Base-by-base conservation (phyloP, 2,888 invertebrate species). In the Ochropacha duplaris region DNA sequence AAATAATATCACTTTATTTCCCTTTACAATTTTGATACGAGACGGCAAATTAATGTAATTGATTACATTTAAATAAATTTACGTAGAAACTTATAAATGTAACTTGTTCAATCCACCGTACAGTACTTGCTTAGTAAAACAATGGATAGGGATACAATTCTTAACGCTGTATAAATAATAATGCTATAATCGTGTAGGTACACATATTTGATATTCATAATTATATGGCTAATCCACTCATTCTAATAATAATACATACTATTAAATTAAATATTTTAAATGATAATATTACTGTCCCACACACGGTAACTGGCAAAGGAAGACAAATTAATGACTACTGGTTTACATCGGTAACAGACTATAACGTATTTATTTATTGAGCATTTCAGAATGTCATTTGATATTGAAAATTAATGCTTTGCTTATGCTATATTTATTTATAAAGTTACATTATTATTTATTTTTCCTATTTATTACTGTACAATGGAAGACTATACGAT, bases 401-500 rank as follows among this genome's bases (percentile, higher is more conserved):
- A 67, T 60, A 54, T 65, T 61, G 62, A 52, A 51, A 57, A 62
- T 57, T 56, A 65, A 52, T 54, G 44, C 50, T 54, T 22, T 24
- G 31, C 58, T 54, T 54, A 57, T 49, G 16, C 54, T 55, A 54
- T 49, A 56, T 57, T 52, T 44, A 19, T 36, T 36, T 36, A 67
- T 24, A 24, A 70, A 56, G 57, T 63, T 54, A 64, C 57, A 59
- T 49, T 61, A 59, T 57, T 49, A 26, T 52, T 60, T 57, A 58
- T 57, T 61, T 57, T 55, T 49, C 55, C 55, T 60, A 62, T 62
- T 59, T 19, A 49, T 44, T 44, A 44, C 44, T 44, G 5, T 71
- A n/a, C 58, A 69, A 72, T 82, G 92, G 92, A 92, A 92, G 92
- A 92, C 91, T 77, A 81, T 73, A 84, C 66, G 90, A 92, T 88